These are phyloP conservation scores for Brienomyrus brachyistius DNA, from an alignment of 2,113 vertebrate species.

Conservation along the genomic window DNA sequence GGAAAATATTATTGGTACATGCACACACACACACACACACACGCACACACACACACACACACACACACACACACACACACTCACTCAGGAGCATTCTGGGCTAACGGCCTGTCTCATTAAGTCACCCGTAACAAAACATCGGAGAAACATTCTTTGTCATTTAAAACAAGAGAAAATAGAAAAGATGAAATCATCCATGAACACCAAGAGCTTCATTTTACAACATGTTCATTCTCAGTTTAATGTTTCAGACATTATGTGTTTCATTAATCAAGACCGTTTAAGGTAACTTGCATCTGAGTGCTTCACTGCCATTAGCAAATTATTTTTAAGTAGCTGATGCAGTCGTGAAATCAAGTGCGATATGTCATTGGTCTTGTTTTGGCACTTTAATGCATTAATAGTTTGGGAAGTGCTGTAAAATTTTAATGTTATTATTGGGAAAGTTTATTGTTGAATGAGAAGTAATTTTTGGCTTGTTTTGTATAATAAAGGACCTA, in stretches of 20 bases:
- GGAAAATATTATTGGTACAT: neutral
- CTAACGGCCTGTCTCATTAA: constrained; percentile 3
- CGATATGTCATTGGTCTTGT: neutral
- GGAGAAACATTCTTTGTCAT: neutral
- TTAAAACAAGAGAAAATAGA: neutral
- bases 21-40: neutral
- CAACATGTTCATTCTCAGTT: neutral
- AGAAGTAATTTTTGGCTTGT: neutral
- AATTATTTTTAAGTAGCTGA: neutral
- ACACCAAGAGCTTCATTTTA: neutral
- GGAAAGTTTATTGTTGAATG: neutral
- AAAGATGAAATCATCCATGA: neutral
- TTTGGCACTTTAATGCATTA: neutral
- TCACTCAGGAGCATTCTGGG: neutral
- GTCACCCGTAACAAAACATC: neutral
- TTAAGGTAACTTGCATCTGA: neutral
- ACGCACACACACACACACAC: neutral
- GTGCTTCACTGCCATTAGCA: neutral
- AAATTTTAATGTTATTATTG: neutral
- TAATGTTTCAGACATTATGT: neutral
- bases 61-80: neutral
- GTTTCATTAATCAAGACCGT: neutral
- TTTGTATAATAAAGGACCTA: neutral
- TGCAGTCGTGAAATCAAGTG: neutral
- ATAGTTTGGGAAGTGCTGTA: neutral